Conservation (phyloP, 2,888 invertebrate species). For the Ctena decussata region DNA sequence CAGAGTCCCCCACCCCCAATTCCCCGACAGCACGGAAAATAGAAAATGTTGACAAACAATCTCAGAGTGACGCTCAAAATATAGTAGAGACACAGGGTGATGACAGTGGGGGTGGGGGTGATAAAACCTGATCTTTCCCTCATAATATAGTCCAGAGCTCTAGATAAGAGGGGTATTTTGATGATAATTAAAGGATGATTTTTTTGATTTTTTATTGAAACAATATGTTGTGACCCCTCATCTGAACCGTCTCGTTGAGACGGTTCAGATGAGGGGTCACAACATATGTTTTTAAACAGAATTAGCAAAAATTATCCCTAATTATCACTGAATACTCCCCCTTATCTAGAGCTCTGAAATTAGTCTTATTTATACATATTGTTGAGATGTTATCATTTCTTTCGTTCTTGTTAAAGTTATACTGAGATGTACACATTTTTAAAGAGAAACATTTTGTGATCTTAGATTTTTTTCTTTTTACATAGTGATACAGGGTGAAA, state of each 20-base stretch:
- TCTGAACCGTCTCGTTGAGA: too few relatives aligned
- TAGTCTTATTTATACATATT: not conserved
- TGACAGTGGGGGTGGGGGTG: conserved; percentile 3
- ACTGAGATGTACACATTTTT: not conserved
- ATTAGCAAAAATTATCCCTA: too few relatives aligned
- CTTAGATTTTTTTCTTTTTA: not conserved
- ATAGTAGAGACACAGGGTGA: not conserved
- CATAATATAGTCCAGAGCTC: not conserved
- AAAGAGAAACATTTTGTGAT: not conserved
- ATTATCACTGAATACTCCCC: too few relatives aligned
- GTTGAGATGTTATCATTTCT: not conserved
- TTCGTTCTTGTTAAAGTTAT: not conserved
- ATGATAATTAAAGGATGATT: too few relatives aligned
- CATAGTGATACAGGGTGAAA: not conserved
- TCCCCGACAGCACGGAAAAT: conserved; percentile 43
- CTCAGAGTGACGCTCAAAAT: not conserved
- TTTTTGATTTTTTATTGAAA: too few relatives aligned
- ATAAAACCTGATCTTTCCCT: not conserved
- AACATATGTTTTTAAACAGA: too few relatives aligned
- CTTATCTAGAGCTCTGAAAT: too few relatives aligned
- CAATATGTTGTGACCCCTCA: too few relatives aligned
- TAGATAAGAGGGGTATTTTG: too few relatives aligned
- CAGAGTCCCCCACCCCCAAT: conserved; percentile 78
- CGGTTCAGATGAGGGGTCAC: too few relatives aligned
- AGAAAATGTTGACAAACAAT: not conserved